Evolutionary conservation across 2,888 invertebrate genomes (phyloP), one percentile per base, ranked within the genome.

Genomic region (Prosapia bicincta): DNA sequence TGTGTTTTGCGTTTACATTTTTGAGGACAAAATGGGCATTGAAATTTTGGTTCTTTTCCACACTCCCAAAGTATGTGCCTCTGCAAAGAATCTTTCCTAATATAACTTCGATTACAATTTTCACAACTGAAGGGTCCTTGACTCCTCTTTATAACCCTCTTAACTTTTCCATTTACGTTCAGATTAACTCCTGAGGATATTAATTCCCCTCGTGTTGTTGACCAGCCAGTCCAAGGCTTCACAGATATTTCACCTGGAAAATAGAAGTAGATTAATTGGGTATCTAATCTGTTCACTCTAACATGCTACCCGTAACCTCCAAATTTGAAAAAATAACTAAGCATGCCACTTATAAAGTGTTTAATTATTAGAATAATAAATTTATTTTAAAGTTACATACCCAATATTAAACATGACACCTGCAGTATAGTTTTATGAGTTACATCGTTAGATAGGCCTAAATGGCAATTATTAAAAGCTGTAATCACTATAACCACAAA

Each of bases 11-110:
- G 82, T 69, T 86, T 86, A 80, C 85, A 86, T 25, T 84, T 83
- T 72, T 86, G 86, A 9, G 86, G 85, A 79, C 87, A 87, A 78
- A 85, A 86, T 0, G 86, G 85, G 76, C 88, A 88, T 71, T 85
- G 84, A 79, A 88, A 87, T 69, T 84, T 83, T 3, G 87, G 87
- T 76, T 86, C 86, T 78, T 86, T 86, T 72, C 87, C 86, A 80
- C 88, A 88, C 77, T 88, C 87, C 84, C 86, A 86, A 30, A 84
- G 79, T 54, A 78, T 74, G 71, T 83, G 83, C 24, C 83, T 79
- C 69, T 81, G 81, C 69, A 82, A 80, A 67, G 83, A 81, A 78
- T 82, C 82, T 78, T 82, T 82, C 38, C 81, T 78, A 30, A 80
- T 79, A 79, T 83, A 83, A 13, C 80, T 81, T 26, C 82, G 77